Base-by-base conservation (phyloP, 2,113 vertebrate genomes). In the Anolis sagrei region DNA sequence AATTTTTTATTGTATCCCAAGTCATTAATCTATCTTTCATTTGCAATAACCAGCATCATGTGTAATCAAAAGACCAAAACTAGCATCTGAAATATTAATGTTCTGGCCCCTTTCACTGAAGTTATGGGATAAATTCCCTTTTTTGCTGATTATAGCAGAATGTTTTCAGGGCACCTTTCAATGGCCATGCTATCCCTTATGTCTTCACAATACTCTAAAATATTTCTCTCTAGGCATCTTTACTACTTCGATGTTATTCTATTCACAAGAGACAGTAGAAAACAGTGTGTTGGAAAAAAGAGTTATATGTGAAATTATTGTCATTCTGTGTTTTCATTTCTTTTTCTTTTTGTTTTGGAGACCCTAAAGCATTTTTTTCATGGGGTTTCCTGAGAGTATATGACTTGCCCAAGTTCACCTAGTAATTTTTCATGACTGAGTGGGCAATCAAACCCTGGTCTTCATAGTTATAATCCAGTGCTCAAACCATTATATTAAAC, bases 1-100 rank as follows among this genome's bases (percentile, higher is more conserved):
- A 81, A 78, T 87, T 87, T 81, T 87, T 87, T 72, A 76, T 77
- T 34, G 19, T 76, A 84, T 70, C 23, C 62, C 58, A 72, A 49
- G 76, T 84, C 78, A 85, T 77, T 88, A 77, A 81, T 88, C 77
- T 81, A 76, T 70, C 64, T 81, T 88, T 18, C 36, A 85, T 85
- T 84, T 84, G 72, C 77, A 75, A 51, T 88, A 39, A 88, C 76
- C 82, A 76, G 79, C 78, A 62, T 81, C 64, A 70, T 77, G 27
- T 74, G 61, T 49, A 75, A 81, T 85, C 36, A 77, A 23, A 36
- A 61, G 64, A 85, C 7, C 69, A 64, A 88, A 85, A 69, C 36
- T 39, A 76, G 36, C 73, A 64, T 36, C 23, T 81, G n/a, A 80
- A 85, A 58, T 70, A 49, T 81, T 81, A 84, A 84, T 76, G 72